Percentiles rank a stretch among this genome's conserved stretches.
phyloP scores from a whole-genome alignment of 2,113 vertebrate species.

The Sebastes schlegelii region DNA sequence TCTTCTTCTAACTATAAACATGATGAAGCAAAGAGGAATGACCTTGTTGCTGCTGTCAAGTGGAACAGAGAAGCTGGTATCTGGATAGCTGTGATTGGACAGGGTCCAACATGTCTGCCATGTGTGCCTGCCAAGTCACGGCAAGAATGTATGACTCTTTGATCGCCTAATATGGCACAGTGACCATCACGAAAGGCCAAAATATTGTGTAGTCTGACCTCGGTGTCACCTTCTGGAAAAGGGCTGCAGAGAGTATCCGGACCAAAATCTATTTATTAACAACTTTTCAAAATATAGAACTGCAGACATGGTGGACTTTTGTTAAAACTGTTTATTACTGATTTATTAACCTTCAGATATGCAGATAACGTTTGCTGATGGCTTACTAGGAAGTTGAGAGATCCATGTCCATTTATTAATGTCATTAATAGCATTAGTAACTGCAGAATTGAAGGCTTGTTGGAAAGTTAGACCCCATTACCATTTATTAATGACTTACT shows the following conservation, averaged over 20 bases:
- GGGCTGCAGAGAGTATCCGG: background rate
- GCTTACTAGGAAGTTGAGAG: no score
- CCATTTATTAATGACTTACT: background rate
- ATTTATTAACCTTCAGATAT: no score
- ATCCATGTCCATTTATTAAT: background rate
- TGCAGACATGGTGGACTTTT: background rate
- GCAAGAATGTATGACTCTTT: background rate
- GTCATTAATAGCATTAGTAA: background rate
- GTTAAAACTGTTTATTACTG: background rate
- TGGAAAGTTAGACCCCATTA: background rate
- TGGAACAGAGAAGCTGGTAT: background rate
- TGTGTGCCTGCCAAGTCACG: background rate
- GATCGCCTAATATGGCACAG: background rate
- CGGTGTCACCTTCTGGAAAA: background rate
- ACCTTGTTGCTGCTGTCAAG: background rate
- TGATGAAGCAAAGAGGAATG: background rate
- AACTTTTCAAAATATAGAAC: background rate
- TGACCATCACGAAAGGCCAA: background rate
- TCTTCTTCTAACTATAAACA: background rate
- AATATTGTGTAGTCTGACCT: background rate
- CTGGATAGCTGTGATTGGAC: background rate
- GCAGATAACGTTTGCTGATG: no score
- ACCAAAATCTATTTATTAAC: constrained; percentile 5
- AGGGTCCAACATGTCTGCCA: constrained; percentile 5
- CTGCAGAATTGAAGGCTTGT: background rate